phyloP scores from a whole-genome alignment of 2,888 invertebrate genomes.

The Tenthredo distinguenda region DNA sequence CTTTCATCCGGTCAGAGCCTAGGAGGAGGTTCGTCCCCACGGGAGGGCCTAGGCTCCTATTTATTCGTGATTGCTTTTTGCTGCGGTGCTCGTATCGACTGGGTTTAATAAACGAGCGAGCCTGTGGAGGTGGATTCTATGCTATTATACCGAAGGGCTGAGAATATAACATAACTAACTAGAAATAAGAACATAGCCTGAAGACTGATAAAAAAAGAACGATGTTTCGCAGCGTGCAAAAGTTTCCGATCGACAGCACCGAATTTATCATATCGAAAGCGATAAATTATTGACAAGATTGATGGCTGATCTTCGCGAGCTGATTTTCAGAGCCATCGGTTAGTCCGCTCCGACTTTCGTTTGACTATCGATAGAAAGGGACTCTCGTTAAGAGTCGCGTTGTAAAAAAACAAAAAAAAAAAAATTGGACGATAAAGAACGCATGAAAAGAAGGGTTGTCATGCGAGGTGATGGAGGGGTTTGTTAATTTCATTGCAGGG shows the following conservation, averaged over 20 bases:
- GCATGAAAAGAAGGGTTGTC: neutral
- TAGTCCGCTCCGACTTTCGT: neutral
- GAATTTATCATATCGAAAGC: conserved; percentile 23
- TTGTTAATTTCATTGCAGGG: conserved; percentile 27
- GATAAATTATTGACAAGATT: conserved; percentile 29
- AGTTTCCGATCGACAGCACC: conserved; percentile 23
- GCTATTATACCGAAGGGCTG: neutral
- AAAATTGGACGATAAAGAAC: neutral
- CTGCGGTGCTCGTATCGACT: conserved; percentile 39
- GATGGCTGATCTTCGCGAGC: neutral
- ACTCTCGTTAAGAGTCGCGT: neutral
- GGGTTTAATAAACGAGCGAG: conserved; percentile 35
- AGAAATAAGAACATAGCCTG: conserved; percentile 6
- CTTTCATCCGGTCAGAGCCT: neutral
- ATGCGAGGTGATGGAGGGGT: neutral
- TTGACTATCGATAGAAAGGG: neutral
- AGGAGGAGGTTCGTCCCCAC: conserved; percentile 22
- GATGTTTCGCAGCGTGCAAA: conserved; percentile 11
- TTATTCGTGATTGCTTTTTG: conserved; percentile 41
- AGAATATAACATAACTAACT: neutral
- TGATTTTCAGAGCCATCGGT: conserved; percentile 2
- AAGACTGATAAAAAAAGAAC: neutral
- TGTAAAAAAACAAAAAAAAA: neutral
- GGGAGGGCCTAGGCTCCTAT: conserved; percentile 30
- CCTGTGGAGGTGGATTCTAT: neutral